These are phyloP conservation scores for Holocentrus rufus DNA, from an alignment of 2,797 vertebrate genomes.

Conservation along the genomic window DNA sequence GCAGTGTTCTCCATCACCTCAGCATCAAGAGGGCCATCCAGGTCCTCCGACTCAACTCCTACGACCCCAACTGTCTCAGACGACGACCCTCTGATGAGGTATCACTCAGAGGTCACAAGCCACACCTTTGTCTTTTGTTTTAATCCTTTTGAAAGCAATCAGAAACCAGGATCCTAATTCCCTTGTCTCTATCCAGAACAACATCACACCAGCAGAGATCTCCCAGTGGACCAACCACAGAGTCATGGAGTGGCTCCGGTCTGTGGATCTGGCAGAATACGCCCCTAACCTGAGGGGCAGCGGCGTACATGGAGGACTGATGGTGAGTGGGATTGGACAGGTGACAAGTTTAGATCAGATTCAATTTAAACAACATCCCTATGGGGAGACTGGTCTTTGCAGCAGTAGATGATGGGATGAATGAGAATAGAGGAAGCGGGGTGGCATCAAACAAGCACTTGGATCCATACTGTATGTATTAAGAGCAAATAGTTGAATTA, in stretches of 20 bases:
- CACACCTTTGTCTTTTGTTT: not conserved
- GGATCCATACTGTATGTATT: too few relatives aligned
- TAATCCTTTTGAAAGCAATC: not conserved
- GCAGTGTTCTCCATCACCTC: slow-evolving; percentile 95
- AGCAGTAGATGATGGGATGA: too few relatives aligned
- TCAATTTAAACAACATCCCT: too few relatives aligned
- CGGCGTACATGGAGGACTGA: slow-evolving; percentile 93
- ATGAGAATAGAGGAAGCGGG: too few relatives aligned
- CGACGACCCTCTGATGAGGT: slow-evolving; percentile 94
- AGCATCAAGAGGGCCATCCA: slow-evolving; percentile 96
- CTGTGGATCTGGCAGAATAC: slow-evolving; percentile 93
- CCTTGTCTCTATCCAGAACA: slow-evolving; percentile 78
- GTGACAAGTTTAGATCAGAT: too few relatives aligned
- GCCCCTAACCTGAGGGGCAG: slow-evolving; percentile 95
- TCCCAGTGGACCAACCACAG: slow-evolving; percentile 96
- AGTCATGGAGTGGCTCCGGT: slow-evolving; percentile 97
- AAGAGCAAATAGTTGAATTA: too few relatives aligned
- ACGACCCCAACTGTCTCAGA: slow-evolving; percentile 90
- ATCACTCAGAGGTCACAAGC: slow-evolving; percentile 15
- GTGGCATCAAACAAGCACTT: too few relatives aligned
- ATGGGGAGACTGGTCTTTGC: too few relatives aligned
- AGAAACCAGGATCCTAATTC: not conserved
- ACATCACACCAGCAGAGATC: slow-evolving; percentile 86
- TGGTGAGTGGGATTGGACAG: slow-evolving; percentile 80
- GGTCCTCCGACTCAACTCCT: slow-evolving; percentile 91